Evolutionary conservation across 2,888 invertebrate genomes (phyloP), one percentile per base, ranked within the genome.

Genomic region (Lissocephala sabroskyi): DNA sequence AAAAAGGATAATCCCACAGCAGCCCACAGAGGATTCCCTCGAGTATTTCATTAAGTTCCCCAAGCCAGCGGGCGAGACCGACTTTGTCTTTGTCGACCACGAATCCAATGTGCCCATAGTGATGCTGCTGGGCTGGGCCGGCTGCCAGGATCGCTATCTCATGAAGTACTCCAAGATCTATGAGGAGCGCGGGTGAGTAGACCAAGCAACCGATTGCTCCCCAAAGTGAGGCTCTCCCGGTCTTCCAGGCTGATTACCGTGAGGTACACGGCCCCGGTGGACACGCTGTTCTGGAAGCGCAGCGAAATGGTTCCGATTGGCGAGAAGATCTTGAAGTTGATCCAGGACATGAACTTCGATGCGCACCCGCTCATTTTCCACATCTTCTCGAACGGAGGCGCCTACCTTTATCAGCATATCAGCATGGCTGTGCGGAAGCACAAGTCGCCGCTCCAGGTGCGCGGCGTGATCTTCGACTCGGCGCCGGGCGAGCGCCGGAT

Each of bases 151-250:
- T 82, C 89, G 90, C 76, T 90, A 93, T 82, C 82, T 93, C 45
- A 88, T 90, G 64, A 93, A 93, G 80, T 93, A 93, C 84, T 91
- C 92, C 37, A 89, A 90, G 65, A 90, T 92, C 52, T 93, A 93
- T 79, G 90, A 92, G 75, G 89, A 91, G 51, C 87, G 88, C 71
- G 91, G 92, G 92, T 92, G 82, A 84, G 86, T 73, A 19, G n/a
- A n/a, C n/a, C n/a, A n/a, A n/a, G n/a, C n/a, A n/a, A n/a, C n/a
- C n/a, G n/a, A n/a, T n/a, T n/a, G n/a, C n/a, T n/a, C n/a, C n/a
- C n/a, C n/a, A n/a, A n/a, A n/a, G n/a, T n/a, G n/a, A n/a, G n/a
- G n/a, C n/a, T n/a, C n/a, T n/a, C n/a, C n/a, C n/a, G n/a, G n/a
- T n/a, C n/a, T n/a, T n/a, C 11, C 77, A 92, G 92, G 35, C 88